Percentiles rank a stretch among this genome's conserved stretches.
Evolutionary conservation across 2,797 vertebrate genomes (phyloP).

Genomic region (Balearica regulorum): DNA sequence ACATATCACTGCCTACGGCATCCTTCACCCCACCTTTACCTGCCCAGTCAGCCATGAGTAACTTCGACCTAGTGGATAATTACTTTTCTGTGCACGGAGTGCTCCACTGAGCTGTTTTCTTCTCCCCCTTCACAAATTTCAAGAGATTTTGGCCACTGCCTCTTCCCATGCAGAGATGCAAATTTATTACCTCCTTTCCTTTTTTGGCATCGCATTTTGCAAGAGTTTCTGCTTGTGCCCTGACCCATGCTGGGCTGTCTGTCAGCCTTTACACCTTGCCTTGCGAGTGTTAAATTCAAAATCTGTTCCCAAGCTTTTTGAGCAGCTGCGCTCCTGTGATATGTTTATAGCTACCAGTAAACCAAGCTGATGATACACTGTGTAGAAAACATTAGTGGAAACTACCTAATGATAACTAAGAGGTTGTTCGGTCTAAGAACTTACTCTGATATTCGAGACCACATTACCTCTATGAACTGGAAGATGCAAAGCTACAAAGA

Average conservation of each 20-base stretch:
- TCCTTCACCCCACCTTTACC: neutral
- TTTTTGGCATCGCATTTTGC: neutral
- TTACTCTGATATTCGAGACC: neutral
- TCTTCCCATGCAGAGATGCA: neutral
- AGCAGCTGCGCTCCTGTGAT: neutral
- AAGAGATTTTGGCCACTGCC: neutral
- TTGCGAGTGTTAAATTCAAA: neutral
- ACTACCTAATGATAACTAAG: neutral
- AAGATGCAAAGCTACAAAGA: neutral
- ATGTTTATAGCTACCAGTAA: neutral
- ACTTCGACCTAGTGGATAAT: neutral
- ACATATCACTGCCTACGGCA: neutral
- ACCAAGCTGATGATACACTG: neutral
- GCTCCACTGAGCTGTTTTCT: neutral
- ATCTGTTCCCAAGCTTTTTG: neutral
- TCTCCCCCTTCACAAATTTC: neutral
- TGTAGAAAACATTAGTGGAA: neutral
- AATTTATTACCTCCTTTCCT: neutral
- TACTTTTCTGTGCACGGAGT: neutral
- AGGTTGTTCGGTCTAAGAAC: neutral
- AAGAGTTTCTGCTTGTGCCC: neutral
- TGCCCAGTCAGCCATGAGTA: neutral
- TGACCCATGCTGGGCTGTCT: slow-evolving; percentile 28
- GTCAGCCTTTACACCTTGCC: slow-evolving; percentile 21
- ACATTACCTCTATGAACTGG: neutral